Percentiles rank a stretch among this genome's conserved stretches.
Conservation (phyloP, 2,888 invertebrate genomes). For the Drosophila demipolita region DNA sequence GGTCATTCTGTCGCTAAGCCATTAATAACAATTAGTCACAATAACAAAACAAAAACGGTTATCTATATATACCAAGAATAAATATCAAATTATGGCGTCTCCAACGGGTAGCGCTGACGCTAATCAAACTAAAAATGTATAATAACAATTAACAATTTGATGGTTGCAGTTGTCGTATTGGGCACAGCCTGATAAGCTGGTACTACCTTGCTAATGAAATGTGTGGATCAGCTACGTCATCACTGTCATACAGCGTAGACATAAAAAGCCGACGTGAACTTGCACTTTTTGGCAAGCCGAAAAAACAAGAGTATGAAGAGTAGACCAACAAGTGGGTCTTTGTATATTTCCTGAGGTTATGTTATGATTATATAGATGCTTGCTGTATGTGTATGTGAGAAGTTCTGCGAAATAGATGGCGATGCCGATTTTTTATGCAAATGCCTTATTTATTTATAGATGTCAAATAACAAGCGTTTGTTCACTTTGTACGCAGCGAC, state of each 20-base stretch:
- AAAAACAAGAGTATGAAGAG: neutral
- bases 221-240: constrained; percentile 29
- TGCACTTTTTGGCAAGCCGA: constrained; percentile 33
- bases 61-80: constrained; percentile 45
- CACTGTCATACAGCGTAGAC: constrained; percentile 47
- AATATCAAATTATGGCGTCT: constrained; percentile 18
- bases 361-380: neutral
- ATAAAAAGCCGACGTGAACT: constrained; percentile 57
- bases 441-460: constrained; percentile 65
- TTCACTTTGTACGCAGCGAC: constrained; percentile 34
- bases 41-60: constrained; percentile 20
- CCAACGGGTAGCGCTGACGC: constrained; percentile 16
- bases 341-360: constrained; percentile 10
- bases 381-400: constrained; percentile 15
- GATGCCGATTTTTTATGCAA: constrained; percentile 52
- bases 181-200: constrained; percentile 40
- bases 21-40: constrained; percentile 41
- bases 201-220: constrained; percentile 1
- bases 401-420: constrained; percentile 13
- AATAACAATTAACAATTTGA: constrained; percentile 32
- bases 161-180: constrained; percentile 19
- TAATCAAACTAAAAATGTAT: constrained; percentile 30
- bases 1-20: neutral
- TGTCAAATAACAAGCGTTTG: constrained; percentile 22
- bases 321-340: constrained; percentile 68